Base-by-base conservation (phyloP, 2,797 vertebrate species). In the Bovichtus diacanthus region DNA sequence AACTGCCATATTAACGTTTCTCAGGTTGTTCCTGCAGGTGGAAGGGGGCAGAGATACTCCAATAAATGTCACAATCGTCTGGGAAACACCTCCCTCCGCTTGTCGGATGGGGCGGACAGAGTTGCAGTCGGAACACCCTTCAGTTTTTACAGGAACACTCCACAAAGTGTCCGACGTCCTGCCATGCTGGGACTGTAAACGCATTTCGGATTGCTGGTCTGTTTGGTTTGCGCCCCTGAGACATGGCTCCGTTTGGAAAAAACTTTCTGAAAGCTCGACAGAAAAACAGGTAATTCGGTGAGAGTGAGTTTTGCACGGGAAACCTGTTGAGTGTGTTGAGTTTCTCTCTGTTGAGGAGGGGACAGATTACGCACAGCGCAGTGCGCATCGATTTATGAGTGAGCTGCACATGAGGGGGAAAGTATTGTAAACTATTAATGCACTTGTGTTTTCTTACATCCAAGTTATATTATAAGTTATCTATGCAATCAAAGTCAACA, bases 211-310 rank as follows among this genome's bases (percentile, higher is more conserved):
- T 83, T 78, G 59, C 60, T n/a, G 58, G 4, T 67, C 6, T 10
- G 3, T 12, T 21, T 19, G n/a, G 9, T 6, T 46, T 15, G 0
- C 0, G 43, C 63, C 66, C 67, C 25, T 18, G 69, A 65, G 91
- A 84, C 88, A 99, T 99, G 98, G 97, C 97, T 93, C 97, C 97
- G 63, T 98, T 99, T 82, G 97, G 97, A 73, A 97, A 94, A 93
- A 96, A 95, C 92, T 96, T 98, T 85, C 91, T 98, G 58, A 99
- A 98, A 95, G 93, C 97, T 44, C 95, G 96, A 18, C 95, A 96
- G 91, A 98, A 96, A 94, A 96, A 89, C 95, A 98, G 97, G 98
- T 99, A 97, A 84, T 38, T 47, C 39, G 75, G 79, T 46, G 60
- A 70, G 25, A 34, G 21, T 10, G 10, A 21, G 11, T 50, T 16